phyloP scores from a whole-genome alignment of 2,797 vertebrate species.

The Salarias fasciatus region DNA sequence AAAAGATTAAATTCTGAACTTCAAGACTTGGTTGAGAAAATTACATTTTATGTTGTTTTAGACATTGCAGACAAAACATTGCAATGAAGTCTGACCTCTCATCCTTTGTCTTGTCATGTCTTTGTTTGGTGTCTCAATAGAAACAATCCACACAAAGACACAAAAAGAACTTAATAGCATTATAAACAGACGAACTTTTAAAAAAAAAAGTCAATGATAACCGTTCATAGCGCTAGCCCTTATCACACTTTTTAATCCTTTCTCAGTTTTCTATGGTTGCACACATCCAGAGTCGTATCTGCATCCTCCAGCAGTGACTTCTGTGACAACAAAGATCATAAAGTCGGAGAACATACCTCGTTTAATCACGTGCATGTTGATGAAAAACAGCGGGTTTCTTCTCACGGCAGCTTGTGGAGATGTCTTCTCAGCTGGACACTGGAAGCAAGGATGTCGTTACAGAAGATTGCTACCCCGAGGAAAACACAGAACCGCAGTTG shows the following conservation, averaged over 20 bases:
- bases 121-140: conserved; percentile 29
- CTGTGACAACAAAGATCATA: background rate
- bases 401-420: background rate
- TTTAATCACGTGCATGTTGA: conserved; percentile 93
- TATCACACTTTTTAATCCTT: too few relatives aligned
- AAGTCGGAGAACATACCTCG: conserved; percentile 80
- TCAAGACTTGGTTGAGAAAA: too few relatives aligned
- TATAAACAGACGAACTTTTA: too few relatives aligned
- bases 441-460: background rate
- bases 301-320: background rate
- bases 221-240: too few relatives aligned
- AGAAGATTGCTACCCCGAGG: background rate
- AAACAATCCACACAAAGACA: conserved; percentile 12
- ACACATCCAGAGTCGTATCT: too few relatives aligned
- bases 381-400: conserved; percentile 3
- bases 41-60: rapidly evolving
- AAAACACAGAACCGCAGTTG: background rate
- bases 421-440: conserved; percentile 4
- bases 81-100: background rate
- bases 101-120: conserved; percentile 6
- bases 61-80: background rate
- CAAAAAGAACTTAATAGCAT: too few relatives aligned
- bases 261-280: too few relatives aligned
- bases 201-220: too few relatives aligned
- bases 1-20: too few relatives aligned